phyloP scores from a whole-genome alignment of 2,113 vertebrate genomes.

The Clarias gariepinus region DNA sequence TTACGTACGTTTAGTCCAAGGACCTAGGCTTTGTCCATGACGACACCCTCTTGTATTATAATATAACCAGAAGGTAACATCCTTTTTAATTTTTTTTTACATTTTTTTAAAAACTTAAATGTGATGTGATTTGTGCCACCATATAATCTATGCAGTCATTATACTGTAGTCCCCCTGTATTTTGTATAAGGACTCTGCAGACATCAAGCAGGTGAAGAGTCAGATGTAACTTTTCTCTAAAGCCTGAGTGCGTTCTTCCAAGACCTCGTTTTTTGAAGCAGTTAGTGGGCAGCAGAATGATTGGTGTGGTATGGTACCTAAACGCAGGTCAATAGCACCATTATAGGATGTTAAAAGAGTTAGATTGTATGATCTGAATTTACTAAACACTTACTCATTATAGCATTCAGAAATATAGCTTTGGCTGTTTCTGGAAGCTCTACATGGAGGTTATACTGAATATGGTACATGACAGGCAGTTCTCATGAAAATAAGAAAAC shows the following conservation, averaged over 20 bases:
- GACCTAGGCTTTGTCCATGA: no score
- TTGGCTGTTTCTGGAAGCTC: not conserved
- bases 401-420: not conserved
- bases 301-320: not conserved
- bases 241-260: not conserved
- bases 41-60: no score
- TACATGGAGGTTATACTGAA: not conserved
- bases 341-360: not conserved
- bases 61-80: no score
- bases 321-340: not conserved
- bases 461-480: not conserved
- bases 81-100: no score
- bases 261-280: not conserved
- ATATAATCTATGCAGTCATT: not conserved
- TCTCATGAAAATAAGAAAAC: not conserved
- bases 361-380: not conserved
- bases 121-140: not conserved
- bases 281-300: not conserved
- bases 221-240: not conserved
- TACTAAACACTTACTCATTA: not conserved
- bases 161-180: not conserved
- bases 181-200: not conserved
- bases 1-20: no score
- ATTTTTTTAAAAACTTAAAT: not conserved
- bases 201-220: not conserved